phyloP scores from a whole-genome alignment of 2,888 invertebrate species.

The Phalera bucephala region DNA sequence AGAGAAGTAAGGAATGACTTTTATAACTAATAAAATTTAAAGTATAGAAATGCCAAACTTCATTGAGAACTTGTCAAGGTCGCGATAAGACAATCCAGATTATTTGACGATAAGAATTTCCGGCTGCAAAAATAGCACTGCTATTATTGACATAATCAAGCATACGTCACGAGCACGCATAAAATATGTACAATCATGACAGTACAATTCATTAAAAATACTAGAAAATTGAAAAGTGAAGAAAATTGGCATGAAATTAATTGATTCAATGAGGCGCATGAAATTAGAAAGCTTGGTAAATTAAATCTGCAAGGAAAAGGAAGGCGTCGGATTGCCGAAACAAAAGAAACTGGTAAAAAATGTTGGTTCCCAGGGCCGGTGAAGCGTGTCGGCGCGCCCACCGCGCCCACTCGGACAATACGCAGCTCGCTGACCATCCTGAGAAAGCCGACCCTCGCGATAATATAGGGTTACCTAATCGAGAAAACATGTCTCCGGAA shows the following conservation, averaged over 20 bases:
- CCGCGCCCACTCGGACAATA: constrained; percentile 7
- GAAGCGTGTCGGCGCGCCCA: constrained; percentile 29
- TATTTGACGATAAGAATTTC: constrained; percentile 19
- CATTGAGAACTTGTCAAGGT: constrained; percentile 22
- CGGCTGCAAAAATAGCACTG: constrained; percentile 17
- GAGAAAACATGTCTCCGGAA: constrained; percentile 5
- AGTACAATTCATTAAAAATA: not conserved
- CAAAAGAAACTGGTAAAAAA: constrained; percentile 10
- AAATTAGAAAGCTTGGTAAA: constrained; percentile 4
- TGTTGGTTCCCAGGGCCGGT: constrained; percentile 29
- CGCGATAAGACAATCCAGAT: constrained; percentile 21
- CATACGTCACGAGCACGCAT: not conserved
- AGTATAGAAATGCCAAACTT: too few relatives aligned
- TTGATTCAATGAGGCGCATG: not conserved
- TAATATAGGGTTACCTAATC: constrained; percentile 1
- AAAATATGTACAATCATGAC: not conserved
- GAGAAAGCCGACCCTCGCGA: constrained; percentile 27
- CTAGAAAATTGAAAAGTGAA: not conserved
- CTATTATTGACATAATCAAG: constrained; percentile 17
- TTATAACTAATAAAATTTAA: not conserved
- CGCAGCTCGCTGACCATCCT: constrained; percentile 18
- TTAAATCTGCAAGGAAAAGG: constrained; percentile 1
- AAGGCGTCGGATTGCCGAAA: constrained; percentile 2
- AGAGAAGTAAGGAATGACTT: not conserved
- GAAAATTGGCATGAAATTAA: not conserved